These are phyloP conservation scores for Ditula angustiorana DNA, from an alignment of 2,888 invertebrate species.

Conservation along the genomic window DNA sequence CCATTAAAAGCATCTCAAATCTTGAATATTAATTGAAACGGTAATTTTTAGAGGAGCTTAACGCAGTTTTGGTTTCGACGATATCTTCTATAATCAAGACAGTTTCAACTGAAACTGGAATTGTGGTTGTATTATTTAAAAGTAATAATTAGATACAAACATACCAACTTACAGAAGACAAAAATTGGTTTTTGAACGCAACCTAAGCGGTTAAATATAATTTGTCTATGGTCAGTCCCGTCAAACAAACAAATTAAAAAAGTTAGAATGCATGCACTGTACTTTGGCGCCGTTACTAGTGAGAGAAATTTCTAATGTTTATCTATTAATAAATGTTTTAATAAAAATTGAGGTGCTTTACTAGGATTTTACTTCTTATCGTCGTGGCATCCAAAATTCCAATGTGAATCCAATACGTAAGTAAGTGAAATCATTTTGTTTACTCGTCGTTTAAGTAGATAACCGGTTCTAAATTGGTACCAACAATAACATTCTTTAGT, in stretches of 20 bases:
- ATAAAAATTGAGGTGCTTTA: no score
- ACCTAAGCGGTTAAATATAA: background rate
- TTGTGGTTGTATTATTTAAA: slow-evolving; percentile 6
- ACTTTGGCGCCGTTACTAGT: slow-evolving; percentile 8
- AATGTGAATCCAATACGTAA: background rate
- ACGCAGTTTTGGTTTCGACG: background rate
- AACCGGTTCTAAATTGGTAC: background rate
- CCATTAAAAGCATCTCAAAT: slow-evolving; percentile 17
- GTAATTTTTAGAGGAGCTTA: background rate
- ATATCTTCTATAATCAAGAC: background rate
- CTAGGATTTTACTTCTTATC: background rate
- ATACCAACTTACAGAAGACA: background rate
- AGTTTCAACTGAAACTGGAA: background rate
- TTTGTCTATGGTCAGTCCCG: slow-evolving; percentile 6
- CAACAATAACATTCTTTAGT: slow-evolving; percentile 3
- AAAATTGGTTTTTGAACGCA: background rate
- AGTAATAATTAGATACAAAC: background rate
- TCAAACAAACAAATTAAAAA: slow-evolving; percentile 1
- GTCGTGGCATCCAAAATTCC: background rate
- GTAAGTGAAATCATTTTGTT: background rate
- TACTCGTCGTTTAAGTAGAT: background rate
- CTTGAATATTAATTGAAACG: slow-evolving; percentile 9
- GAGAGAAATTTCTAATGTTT: background rate
- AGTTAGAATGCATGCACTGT: no score
- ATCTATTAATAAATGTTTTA: background rate